Base-by-base conservation (phyloP, 2,888 invertebrate species). In the Sepioteuthis lessoniana region DNA sequence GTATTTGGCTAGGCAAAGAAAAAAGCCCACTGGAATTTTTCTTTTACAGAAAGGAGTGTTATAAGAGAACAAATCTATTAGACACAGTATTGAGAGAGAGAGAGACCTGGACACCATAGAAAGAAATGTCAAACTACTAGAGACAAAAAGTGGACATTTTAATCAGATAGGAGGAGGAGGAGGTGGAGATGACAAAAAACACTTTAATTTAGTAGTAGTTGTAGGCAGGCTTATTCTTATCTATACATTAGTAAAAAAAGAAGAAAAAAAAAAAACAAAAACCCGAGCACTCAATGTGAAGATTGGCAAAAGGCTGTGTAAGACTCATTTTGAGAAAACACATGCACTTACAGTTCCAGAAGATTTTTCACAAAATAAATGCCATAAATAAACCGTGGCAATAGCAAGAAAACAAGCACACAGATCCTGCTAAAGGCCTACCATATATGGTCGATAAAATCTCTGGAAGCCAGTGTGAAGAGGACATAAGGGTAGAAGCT, bases 401-500 rank as follows among this genome's bases (percentile, higher is more conserved):
- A 76, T n/a, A 76, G n/a, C 76, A 76, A 76, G 76, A 38, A 92
- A 92, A 92, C 92, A 92, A 92, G 46, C 42, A 42, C 47, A 92
- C 46, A 92, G 47, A n/a, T 92, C 92, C 42, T 38, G 42, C 47
- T 42, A 7, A 47, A 47, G 92, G 92, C 46, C 92, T 92, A 92
- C 92, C 92, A 92, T 92, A 92, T 21, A 92, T 19, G 19, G 92
- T 92, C 46, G 92, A 92, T 46, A 42, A n/a, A 92, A 92, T 47
- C 92, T 42, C 28, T 92, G 76, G 92, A 92, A 38, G 92, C 42
- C 47, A 47, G 31, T 92, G 46, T 47, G 42, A 92, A 92, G 31
- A 92, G n/a, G n/a, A 92, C 92, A 42, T 92, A 92, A 46, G 92
- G 92, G 47, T 47, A 47, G 92, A 92, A 46, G 42, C 42, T 91